Evolutionary conservation across 2,113 vertebrate genomes (phyloP).

Genomic region (Crotalus helleri): DNA sequence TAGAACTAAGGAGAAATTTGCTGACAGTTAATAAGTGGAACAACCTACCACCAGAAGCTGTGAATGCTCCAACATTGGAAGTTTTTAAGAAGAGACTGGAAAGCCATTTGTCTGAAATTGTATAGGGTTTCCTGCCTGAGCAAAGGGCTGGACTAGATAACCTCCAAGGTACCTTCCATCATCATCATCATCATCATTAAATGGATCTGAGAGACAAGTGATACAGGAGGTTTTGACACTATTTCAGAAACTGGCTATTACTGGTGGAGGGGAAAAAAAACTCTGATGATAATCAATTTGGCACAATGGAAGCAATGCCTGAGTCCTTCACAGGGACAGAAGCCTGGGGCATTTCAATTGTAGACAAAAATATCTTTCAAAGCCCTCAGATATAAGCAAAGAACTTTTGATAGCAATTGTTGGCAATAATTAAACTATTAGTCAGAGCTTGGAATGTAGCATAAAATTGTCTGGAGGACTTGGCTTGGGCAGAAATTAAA

Average conservation of each 20-base stretch:
- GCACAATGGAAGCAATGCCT: not conserved
- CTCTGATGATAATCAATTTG: not conserved
- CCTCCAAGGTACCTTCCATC: too few species aligned
- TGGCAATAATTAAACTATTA: not conserved
- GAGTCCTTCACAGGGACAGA: not conserved
- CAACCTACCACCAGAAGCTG: too few species aligned
- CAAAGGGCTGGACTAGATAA: too few species aligned
- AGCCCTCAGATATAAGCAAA: not conserved
- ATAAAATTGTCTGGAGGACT: not conserved
- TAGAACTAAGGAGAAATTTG: too few species aligned
- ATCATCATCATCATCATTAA: not conserved
- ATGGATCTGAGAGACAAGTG: not conserved
- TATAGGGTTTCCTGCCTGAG: too few species aligned
- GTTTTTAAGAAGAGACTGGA: too few species aligned
- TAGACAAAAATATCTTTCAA: not conserved
- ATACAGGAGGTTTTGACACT: not conserved
- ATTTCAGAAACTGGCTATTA: not conserved
- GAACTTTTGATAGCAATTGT: not conserved
- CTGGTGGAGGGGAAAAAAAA: fast-evolving
- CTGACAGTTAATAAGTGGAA: too few species aligned
- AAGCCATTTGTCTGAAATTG: too few species aligned
- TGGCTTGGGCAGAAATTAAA: not conserved
- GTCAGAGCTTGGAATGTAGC: not conserved
- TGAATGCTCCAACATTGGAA: too few species aligned
- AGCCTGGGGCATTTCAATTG: not conserved